Conservation (phyloP, 2,113 vertebrate genomes). For the Menidia beryllina region DNA sequence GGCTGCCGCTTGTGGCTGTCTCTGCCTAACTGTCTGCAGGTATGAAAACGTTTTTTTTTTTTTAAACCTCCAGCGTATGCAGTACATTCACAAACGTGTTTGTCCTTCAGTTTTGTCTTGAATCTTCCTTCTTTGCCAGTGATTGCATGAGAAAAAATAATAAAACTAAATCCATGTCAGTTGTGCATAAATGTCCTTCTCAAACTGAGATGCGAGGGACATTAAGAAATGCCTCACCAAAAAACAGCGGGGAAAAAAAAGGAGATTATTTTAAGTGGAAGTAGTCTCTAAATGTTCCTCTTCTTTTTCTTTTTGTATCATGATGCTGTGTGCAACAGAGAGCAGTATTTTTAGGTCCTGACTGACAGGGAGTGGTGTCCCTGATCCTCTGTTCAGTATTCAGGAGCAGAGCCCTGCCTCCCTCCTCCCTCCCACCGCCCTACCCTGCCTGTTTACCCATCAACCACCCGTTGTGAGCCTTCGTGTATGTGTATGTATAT, state of each 20-base stretch:
- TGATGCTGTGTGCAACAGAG: conserved; percentile 53
- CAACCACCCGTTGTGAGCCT: conserved; percentile 71
- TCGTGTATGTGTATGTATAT: conserved; percentile 79
- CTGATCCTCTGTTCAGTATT: conserved; percentile 82
- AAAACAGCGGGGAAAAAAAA: conserved; percentile 5
- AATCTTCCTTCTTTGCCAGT: not conserved
- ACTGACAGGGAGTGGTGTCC: conserved; percentile 52
- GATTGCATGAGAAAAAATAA: conserved; percentile 1
- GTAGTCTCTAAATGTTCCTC: conserved; percentile 38
- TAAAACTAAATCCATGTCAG: not conserved
- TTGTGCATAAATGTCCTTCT: not conserved
- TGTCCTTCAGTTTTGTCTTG: not conserved
- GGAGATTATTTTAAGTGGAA: conserved; percentile 14
- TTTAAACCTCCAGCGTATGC: not conserved
- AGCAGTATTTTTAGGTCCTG: conserved; percentile 61
- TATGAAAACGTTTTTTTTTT: conserved; percentile 52
- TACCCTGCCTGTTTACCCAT: conserved; percentile 78
- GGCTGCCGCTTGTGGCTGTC: conserved; percentile 86
- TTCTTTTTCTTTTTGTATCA: conserved; percentile 45
- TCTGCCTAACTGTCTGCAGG: conserved; percentile 94
- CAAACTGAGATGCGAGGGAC: conserved; percentile 10
- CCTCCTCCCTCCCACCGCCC: conserved; percentile 55
- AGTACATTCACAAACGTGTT: not conserved
- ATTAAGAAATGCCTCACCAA: not conserved
- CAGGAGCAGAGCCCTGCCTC: conserved; percentile 63